Evolutionary conservation across 92 coral and sea anemone species (phyloP).

Genomic region (Chrysogorgia sp.): DNA sequence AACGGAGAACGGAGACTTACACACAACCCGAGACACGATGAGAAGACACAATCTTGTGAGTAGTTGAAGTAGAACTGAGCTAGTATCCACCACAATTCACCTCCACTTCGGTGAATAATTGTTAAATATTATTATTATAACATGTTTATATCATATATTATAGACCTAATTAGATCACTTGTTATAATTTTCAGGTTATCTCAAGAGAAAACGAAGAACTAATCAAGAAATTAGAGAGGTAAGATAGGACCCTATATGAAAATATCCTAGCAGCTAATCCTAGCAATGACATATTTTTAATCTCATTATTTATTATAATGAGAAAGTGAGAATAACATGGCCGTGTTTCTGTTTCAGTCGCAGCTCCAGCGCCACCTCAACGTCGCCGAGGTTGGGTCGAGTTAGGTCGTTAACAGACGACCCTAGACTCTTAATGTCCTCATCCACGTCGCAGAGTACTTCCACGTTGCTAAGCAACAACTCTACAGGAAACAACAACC

Average conservation of each 20-base stretch:
- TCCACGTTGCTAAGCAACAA: conserved; percentile 31
- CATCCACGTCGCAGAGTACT: not conserved
- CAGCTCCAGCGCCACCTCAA: conserved; percentile 30
- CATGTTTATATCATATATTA: not conserved
- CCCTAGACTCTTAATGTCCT: not conserved
- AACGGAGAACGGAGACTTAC: conserved; percentile 86
- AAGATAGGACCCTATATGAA: conserved; percentile 65
- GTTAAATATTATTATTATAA: no score
- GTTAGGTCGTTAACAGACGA: conserved; percentile 39
- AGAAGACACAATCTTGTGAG: conserved; percentile 86
- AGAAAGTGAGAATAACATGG: no score
- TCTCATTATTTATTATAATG: no score
- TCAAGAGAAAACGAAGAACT: conserved; percentile 96
- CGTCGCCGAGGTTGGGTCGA: conserved; percentile 26
- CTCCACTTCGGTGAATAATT: no score
- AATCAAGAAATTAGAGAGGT: conserved; percentile 81
- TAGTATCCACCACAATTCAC: no score
- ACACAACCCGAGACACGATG: conserved; percentile 85
- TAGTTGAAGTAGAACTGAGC: no score
- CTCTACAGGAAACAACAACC: conserved; percentile 2
- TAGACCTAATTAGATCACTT: no score
- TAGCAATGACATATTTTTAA: no score
- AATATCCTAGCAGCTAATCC: no score
- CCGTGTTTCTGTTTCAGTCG: conserved; percentile 10
- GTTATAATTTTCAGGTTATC: conserved; percentile 63